phyloP scores from a whole-genome alignment of 2,797 vertebrate genomes.

The Meriones psammophilus region DNA sequence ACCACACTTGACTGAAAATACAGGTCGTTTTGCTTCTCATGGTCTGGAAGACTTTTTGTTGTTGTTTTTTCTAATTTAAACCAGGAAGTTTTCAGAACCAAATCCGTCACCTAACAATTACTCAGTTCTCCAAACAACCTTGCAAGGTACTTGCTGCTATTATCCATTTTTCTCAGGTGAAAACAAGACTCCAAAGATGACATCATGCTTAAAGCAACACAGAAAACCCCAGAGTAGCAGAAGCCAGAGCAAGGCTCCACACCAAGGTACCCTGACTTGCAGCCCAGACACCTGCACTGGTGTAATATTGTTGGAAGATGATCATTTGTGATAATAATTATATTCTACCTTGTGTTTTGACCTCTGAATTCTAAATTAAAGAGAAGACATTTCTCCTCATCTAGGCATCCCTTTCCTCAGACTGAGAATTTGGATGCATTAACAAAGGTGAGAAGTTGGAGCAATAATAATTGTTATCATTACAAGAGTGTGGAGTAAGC shows the following conservation, averaged over 20 bases:
- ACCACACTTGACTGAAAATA: conserved; percentile 10
- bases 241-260: not conserved
- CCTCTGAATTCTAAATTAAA: conserved; percentile 22
- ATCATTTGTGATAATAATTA: not conserved
- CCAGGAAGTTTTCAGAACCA: conserved; percentile 49
- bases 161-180: conserved; percentile 46
- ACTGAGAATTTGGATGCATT: not conserved
- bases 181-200: conserved; percentile 45
- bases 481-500: not conserved
- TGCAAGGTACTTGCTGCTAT: conserved; percentile 8
- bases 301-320: not conserved
- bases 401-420: conserved; percentile 33
- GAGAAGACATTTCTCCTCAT: not conserved
- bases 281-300: not conserved
- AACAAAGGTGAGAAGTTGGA: not conserved
- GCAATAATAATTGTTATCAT: not conserved
- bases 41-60: conserved; percentile 16
- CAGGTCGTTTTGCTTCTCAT: conserved; percentile 39
- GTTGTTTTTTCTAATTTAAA: conserved; percentile 61
- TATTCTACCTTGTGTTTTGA: not conserved
- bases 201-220: not conserved
- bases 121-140: conserved; percentile 45
- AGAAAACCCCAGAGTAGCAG: not conserved
- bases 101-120: conserved; percentile 37
- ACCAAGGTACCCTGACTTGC: not conserved